Conservation (phyloP, 2,113 vertebrate genomes). For the Sphyrna mokarran region DNA sequence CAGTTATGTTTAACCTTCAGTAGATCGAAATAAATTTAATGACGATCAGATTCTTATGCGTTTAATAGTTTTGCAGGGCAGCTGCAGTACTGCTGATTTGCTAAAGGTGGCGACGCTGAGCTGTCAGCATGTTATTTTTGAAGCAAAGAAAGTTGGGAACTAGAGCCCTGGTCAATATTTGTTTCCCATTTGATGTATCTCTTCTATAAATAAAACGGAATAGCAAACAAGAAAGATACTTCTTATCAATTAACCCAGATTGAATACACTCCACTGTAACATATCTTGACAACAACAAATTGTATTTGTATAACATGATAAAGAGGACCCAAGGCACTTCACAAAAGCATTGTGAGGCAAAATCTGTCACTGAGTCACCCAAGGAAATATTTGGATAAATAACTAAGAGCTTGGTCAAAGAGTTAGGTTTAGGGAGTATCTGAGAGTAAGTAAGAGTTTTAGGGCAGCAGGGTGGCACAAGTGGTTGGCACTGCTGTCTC, state of each 20-base stretch:
- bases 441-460: too few relatives aligned
- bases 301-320: background rate
- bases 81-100: background rate
- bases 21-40: background rate
- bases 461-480: too few relatives aligned
- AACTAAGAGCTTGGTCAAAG: background rate
- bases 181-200: background rate
- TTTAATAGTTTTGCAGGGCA: conserved; percentile 1
- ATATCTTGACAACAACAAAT: background rate
- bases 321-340: background rate
- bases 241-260: background rate
- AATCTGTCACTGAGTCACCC: background rate
- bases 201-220: background rate
- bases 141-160: background rate
- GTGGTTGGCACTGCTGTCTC: too few relatives aligned
- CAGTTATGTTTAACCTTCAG: background rate
- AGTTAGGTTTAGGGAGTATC: background rate
- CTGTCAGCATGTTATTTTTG: background rate
- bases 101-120: background rate
- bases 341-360: background rate
- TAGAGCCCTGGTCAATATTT: background rate
- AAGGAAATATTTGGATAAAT: background rate
- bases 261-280: background rate
- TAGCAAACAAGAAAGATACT: too few relatives aligned
- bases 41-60: background rate